Base-by-base conservation (phyloP, 92 coral and sea anemone genomes). In the Chrysogorgia sp. region DNA sequence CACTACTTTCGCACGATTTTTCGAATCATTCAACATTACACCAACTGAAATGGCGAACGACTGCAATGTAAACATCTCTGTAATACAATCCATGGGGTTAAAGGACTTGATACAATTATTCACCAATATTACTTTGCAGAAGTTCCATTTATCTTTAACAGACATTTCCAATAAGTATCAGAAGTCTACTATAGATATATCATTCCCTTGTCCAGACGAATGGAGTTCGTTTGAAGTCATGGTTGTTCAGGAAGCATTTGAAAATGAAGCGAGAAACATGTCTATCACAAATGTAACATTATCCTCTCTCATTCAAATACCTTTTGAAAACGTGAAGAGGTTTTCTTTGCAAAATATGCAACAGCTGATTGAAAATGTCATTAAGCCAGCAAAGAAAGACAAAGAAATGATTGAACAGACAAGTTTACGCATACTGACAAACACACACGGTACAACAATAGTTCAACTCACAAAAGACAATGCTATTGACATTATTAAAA, bases 191-290 rank as follows among this genome's bases (percentile, higher is more conserved):
- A 50, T n/a, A 2, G 75, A 41, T 23, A 26, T 68, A 34, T 50
- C 29, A 22, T 23, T 49, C 45, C 75, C 75, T 15, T 68, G 75
- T 29, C 58, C 17, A 17, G 41, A 68, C 7, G 58, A 68, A 2
- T 68, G 75, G 75, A 24, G 15, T 19, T 22, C 35, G 21, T 40
- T 68, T 30, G 37, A 68, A 47, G 29, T 29, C 33, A 14, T 68
- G n/a, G 58, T 68, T 5, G 34, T 47, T 49, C 34, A 45, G 14
- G 75, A 68, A 45, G 75, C 75, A 21, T 68, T 68, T 45, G 75
- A 41, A 30, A 0, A 68, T 1, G 37, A 68, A 37, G 75, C 75
- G 22, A 22, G 12, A 68, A 29, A 68, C 9, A 68, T 68, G 75
- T 68, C 75, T 21, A 20, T 68, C 7, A 34, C 75, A 1, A 68